Conservation (phyloP, 2,113 vertebrate species). For the Solea solea region DNA sequence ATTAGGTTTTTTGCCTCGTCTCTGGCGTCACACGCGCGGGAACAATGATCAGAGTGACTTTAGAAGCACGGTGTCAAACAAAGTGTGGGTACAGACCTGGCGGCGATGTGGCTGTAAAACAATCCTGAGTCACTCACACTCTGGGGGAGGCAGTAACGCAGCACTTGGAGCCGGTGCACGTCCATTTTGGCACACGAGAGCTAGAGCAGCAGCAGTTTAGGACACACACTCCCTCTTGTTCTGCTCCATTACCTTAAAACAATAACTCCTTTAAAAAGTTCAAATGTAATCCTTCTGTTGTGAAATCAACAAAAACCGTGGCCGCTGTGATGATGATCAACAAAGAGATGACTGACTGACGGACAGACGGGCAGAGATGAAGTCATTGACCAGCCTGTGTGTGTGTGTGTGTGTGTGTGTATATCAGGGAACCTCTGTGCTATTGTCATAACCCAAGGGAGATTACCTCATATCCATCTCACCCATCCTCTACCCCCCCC, state of each 20-base stretch:
- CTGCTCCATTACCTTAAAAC: constrained; percentile 27
- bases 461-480: constrained; percentile 78
- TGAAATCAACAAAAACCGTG: constrained; percentile 1
- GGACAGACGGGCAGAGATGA: constrained; percentile 69
- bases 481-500: constrained; percentile 46
- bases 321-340: constrained; percentile 47
- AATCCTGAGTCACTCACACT: constrained; percentile 80
- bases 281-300: constrained; percentile 27
- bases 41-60: constrained; percentile 3
- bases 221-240: constrained; percentile 15
- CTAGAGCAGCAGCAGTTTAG: neutral
- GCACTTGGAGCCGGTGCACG: constrained; percentile 62
- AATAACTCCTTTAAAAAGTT: constrained; percentile 23
- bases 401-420: constrained; percentile 52
- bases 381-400: constrained; percentile 71
- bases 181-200: constrained; percentile 67
- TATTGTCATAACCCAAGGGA: constrained; percentile 73
- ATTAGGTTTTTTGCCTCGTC: neutral
- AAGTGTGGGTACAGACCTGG: constrained; percentile 71
- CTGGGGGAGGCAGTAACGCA: constrained; percentile 78
- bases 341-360: constrained; percentile 70
- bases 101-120: constrained; percentile 69
- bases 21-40: neutral
- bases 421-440: constrained; percentile 53
- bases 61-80: constrained; percentile 5